These are phyloP conservation scores for Drosophila mayri DNA, from an alignment of 1,140 invertebrate genomes.

Conservation along the genomic window DNA sequence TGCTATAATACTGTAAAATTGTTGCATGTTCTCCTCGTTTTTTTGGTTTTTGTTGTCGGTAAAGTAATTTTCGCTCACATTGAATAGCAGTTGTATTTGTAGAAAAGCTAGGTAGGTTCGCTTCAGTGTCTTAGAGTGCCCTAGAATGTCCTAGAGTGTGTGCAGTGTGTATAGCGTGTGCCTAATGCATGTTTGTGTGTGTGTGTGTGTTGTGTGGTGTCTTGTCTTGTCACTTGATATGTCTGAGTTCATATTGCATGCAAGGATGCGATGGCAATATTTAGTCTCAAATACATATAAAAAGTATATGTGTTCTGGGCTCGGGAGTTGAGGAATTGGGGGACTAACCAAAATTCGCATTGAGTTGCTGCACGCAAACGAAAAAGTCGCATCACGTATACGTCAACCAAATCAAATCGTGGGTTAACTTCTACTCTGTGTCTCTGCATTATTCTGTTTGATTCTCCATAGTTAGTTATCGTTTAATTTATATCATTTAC, in stretches of 20 bases:
- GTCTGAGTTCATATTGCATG: slow-evolving; percentile 77
- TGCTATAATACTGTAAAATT: slow-evolving; percentile 82
- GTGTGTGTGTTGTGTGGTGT: slow-evolving; percentile 19
- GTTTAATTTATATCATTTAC: slow-evolving; percentile 39
- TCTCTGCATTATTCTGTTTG: slow-evolving; percentile 20
- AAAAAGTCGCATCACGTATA: slow-evolving; percentile 60
- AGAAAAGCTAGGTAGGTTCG: slow-evolving; percentile 82
- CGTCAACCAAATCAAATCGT: slow-evolving; percentile 48
- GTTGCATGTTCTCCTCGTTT: slow-evolving; percentile 60
- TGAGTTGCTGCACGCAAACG: slow-evolving; percentile 65
- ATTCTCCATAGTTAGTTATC: slow-evolving; percentile 26
- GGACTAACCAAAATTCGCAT: slow-evolving; percentile 46
- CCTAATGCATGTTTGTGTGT: slow-evolving; percentile 19
- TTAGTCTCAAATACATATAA: slow-evolving; percentile 83
- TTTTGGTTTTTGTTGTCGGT: slow-evolving; percentile 34
- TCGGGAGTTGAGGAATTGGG: slow-evolving; percentile 27
- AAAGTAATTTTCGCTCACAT: slow-evolving; percentile 80
- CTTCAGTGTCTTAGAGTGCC: slow-evolving; percentile 65
- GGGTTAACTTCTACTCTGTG: slow-evolving; percentile 22
- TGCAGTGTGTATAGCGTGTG: slow-evolving; percentile 17
- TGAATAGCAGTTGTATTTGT: slow-evolving; percentile 57
- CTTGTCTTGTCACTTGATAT: slow-evolving; percentile 79
- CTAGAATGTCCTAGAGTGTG: slow-evolving; percentile 20
- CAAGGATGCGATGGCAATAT: slow-evolving; percentile 61
- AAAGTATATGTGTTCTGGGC: slow-evolving; percentile 71